Percentiles rank a stretch among this genome's conserved stretches.
Evolutionary conservation across 2,888 invertebrate species (phyloP).

Genomic region (Chrysodeixis includens): DNA sequence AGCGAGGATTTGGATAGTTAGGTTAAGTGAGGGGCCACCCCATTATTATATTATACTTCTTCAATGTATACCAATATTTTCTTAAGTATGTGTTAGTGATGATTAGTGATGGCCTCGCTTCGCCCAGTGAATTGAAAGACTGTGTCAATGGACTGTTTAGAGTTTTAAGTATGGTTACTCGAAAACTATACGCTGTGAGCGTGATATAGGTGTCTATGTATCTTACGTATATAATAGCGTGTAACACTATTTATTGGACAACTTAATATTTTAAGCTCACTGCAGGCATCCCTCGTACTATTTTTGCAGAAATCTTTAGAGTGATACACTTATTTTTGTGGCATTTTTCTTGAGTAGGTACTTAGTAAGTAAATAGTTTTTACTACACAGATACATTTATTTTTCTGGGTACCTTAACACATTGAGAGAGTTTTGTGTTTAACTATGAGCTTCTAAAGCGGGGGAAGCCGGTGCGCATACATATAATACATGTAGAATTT

Average conservation of each 20-base stretch:
- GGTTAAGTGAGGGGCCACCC: background rate
- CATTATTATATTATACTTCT: background rate
- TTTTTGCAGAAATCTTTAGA: background rate
- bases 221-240: background rate
- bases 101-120: conserved; percentile 3
- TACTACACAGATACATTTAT: background rate
- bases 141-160: conserved; percentile 8
- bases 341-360: background rate
- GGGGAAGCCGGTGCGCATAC: background rate
- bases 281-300: background rate
- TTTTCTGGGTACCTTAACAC: background rate
- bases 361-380: too few relatives aligned
- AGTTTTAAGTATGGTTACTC: background rate
- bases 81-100: conserved; percentile 1
- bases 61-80: conserved; percentile 3
- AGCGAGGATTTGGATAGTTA: conserved; percentile 8
- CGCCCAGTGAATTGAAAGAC: conserved; percentile 5
- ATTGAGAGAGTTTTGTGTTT: background rate
- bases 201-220: background rate
- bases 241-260: background rate
- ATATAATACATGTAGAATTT: background rate
- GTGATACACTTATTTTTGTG: background rate
- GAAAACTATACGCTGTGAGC: background rate
- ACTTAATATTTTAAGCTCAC: background rate
- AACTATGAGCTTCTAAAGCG: background rate